phyloP scores from a whole-genome alignment of 2,797 vertebrate genomes.

The Eptatretus atami region DNA sequence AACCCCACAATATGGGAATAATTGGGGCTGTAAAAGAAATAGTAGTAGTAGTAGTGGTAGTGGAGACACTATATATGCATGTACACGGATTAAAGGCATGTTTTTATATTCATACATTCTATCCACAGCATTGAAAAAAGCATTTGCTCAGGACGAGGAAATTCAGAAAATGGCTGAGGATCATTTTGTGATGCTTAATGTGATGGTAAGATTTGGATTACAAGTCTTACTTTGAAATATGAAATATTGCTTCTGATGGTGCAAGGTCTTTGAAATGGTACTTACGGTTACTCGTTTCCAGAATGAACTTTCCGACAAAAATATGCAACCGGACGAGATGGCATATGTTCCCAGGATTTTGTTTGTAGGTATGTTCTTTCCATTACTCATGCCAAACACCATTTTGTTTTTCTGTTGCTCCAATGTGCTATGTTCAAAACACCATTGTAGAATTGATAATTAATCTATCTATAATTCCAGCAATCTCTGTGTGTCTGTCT shows the following conservation, averaged over 20 bases:
- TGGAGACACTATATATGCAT: no score
- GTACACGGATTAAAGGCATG: no score
- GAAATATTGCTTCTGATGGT: background rate
- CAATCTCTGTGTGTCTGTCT: background rate
- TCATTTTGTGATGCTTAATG: slow-evolving; percentile 49
- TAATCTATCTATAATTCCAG: no score
- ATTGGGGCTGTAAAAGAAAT: no score
- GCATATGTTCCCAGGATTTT: slow-evolving; percentile 63
- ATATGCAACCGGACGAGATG: slow-evolving; percentile 51
- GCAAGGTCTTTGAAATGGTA: no score
- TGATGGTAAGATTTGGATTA: slow-evolving; percentile 28
- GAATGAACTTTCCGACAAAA: slow-evolving; percentile 84
- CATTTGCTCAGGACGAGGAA: slow-evolving; percentile 29
- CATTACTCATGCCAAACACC: no score
- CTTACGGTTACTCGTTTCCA: slow-evolving; percentile 11
- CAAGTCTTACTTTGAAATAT: background rate
- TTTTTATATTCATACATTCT: no score
- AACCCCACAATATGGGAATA: no score
- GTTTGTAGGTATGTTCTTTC: slow-evolving; percentile 33
- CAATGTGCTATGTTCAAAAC: no score
- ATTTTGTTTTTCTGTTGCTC: no score
- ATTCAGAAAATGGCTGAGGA: slow-evolving; percentile 43
- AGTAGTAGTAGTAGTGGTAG: no score
- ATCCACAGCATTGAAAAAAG: slow-evolving; percentile 40
- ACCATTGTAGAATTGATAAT: no score